A percentile compares a stretch with the other conserved stretches of the same genome.
Evolutionary conservation across 35 echinoderm and acorn worm genomes (phyloP).

Genomic region (Heliocidaris tuberculata): DNA sequence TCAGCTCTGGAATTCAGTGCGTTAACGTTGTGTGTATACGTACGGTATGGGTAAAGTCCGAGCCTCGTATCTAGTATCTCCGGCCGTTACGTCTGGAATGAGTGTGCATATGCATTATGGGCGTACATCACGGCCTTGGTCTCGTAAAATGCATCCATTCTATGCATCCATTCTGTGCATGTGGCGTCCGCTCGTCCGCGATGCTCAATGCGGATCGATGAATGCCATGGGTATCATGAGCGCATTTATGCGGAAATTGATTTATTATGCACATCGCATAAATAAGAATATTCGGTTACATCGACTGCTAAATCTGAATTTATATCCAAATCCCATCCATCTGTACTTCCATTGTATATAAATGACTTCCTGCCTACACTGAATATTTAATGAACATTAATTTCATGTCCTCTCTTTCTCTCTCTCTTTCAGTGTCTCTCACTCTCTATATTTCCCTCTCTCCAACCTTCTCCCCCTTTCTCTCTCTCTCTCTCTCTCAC

Average conservation of each 20-base stretch:
- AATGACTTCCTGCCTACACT: neutral
- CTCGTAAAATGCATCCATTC: neutral
- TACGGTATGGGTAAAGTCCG: neutral
- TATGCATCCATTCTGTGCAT: neutral
- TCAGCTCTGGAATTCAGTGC: no score
- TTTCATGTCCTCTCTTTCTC: no score
- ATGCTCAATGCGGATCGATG: neutral
- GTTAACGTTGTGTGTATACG: no score
- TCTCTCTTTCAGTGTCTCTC: neutral
- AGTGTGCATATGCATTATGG: neutral
- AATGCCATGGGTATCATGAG: neutral
- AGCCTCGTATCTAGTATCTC: no score
- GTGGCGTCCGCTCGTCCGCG: neutral
- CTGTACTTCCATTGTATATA: neutral
- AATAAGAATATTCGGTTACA: neutral
- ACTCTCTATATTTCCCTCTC: neutral
- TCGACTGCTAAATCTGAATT: neutral
- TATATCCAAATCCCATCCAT: neutral
- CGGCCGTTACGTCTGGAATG: neutral
- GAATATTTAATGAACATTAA: no score
- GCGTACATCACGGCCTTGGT: neutral
- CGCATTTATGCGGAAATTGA: neutral
- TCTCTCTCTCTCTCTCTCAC: no score
- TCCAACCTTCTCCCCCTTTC: neutral
- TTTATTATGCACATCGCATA: neutral